Evolutionary conservation across 2,888 invertebrate species (phyloP), one percentile per base, ranked within the genome.

Genomic region (Drosophila villosipedis): DNA sequence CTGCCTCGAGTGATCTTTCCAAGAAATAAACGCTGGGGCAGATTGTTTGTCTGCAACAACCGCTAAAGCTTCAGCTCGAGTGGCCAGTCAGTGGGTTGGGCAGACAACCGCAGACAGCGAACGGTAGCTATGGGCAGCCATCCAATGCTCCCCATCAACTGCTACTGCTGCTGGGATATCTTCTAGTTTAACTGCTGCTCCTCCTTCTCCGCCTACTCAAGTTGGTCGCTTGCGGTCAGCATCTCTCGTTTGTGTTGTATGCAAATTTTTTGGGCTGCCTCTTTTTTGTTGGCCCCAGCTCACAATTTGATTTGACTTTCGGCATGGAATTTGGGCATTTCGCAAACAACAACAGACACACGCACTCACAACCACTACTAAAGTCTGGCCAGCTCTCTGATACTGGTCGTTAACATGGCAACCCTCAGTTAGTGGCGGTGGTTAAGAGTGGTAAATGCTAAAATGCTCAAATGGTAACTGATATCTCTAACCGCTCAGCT

Each of bases 221-320:
- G 37, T 73, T 83, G 81, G 55, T 73, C n/a, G 30, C 58, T 31
- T 58, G 31, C 22, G 43, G 58, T 43, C 43, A 74, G 78, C 73
- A 73, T 75, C 82, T 75, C 82, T 89, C 87, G 87, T 89, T 89
- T 87, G 89, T 81, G 87, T 84, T 89, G 87, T 84, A 89, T 89
- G 89, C 83, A 86, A 89, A 86, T 89, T 86, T 84, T 88, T 84
- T 76, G 65, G 73, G 81, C 73, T 85, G 71, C 76, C 82, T 82
- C 75, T 75, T 70, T 77, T 84, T 84, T 80, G 78, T 72, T 81
- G 81, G 55, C 47, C 41, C 70, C 33, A 50, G 53, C 53, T 68
- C 79, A 67, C 76, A 78, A 67, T 79, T 79, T 79, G 79, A 79
- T 79, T 76, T 79, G 79, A 79, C 70, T 80, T 75, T 75, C 65